A percentile compares a stretch with the other conserved stretches of the same genome.
phyloP scores from a whole-genome alignment of 2,888 invertebrate genomes.

The Tipula vernalis region DNA sequence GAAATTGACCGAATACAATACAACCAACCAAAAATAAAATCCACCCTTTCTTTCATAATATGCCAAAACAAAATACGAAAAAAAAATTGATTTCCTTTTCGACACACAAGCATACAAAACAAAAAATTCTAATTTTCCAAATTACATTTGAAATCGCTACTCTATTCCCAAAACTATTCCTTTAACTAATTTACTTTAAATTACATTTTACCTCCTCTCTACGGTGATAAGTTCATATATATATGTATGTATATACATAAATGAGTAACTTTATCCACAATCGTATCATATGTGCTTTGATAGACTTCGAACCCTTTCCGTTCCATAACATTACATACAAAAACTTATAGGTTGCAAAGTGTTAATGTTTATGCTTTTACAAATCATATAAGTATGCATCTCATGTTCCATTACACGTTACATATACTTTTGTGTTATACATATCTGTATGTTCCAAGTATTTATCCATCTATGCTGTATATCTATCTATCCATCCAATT shows the following conservation, averaged over 20 bases:
- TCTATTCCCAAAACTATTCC: not conserved
- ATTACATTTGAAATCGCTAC: conserved; percentile 4
- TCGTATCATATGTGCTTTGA: not conserved
- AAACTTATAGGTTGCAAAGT: not conserved
- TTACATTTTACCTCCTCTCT: not conserved
- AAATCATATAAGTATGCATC: not conserved
- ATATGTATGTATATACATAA: not conserved
- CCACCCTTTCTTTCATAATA: not conserved
- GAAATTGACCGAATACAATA: not conserved
- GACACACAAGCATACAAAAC: not conserved
- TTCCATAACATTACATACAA: not conserved
- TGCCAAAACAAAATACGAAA: not conserved
- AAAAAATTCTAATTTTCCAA: not conserved
- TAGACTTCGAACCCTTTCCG: not conserved
- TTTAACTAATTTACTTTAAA: not conserved
- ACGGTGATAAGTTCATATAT: not conserved
- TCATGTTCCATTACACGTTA: not conserved
- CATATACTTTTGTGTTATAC: not conserved
- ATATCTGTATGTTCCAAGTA: not conserved
- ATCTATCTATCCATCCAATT: not conserved
- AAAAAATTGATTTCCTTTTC: not conserved
- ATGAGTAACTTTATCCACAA: not conserved
- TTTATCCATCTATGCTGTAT: not conserved
- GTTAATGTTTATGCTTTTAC: not conserved
- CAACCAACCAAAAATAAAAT: not conserved